Conservation (phyloP, 2,797 vertebrate species). For the Takifugu rubripes region DNA sequence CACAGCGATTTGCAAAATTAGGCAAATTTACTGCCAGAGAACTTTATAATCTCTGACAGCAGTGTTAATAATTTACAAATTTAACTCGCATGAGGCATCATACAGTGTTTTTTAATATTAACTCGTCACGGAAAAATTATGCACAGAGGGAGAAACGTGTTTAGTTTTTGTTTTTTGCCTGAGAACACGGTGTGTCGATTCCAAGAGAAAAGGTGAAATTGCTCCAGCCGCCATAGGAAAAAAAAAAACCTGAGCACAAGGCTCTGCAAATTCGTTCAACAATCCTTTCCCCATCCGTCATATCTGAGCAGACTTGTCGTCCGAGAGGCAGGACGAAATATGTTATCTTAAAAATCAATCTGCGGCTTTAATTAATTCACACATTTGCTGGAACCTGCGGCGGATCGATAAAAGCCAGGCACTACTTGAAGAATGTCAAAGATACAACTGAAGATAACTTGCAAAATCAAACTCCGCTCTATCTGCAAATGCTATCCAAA, state of each 20-base stretch:
- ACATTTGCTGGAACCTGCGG: conserved; percentile 60
- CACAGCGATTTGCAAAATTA: conserved; percentile 66
- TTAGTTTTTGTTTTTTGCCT: not conserved
- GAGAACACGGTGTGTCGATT: conserved; percentile 26
- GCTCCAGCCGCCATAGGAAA: not conserved
- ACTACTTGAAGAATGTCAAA: conserved; percentile 59
- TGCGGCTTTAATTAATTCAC: conserved; percentile 68
- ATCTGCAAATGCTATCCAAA: conserved; percentile 66
- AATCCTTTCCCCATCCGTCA: conserved; percentile 65
- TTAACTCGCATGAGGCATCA: conserved; percentile 66
- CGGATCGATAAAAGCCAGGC: conserved; percentile 56
- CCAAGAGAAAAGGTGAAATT: conserved; percentile 30
- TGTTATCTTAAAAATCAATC: conserved; percentile 67
- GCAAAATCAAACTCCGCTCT: conserved; percentile 71
- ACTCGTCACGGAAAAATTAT: conserved; percentile 66
- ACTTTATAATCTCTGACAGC: conserved; percentile 69
- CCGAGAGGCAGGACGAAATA: conserved; percentile 55
- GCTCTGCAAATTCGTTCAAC: conserved; percentile 42
- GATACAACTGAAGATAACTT: conserved; percentile 69
- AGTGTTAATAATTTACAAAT: conserved; percentile 71
- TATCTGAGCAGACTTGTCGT: conserved; percentile 48
- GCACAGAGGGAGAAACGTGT: too few relatives aligned
- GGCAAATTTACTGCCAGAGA: conserved; percentile 62
- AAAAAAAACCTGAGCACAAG: conserved; percentile 5
- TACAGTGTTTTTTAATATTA: conserved; percentile 62